Base-by-base conservation (phyloP, 1,140 invertebrate genomes). In the Ooceraea biroi region DNA sequence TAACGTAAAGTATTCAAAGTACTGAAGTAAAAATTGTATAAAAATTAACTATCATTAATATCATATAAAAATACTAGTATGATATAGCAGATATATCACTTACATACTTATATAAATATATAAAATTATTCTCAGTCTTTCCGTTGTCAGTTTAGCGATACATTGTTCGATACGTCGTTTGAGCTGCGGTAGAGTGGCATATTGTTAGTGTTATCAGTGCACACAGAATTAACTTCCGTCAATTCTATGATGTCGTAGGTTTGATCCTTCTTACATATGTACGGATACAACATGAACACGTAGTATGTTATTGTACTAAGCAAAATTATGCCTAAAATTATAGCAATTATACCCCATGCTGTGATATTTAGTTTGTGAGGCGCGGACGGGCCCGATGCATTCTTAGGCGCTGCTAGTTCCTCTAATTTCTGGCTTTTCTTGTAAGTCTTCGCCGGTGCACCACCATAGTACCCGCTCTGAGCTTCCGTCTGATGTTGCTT, bases 331-430 rank as follows among this genome's bases (percentile, higher is more conserved):
- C 55, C 27, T 60, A 82, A 12, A 50, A 82, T 50, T 50, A 82
- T 36, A 3, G 14, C 78, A 58, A 82, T 82, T 22, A 82, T 82
- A 12, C 78, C 78, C 78, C 78, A 82, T 0, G 78, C 78, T 25
- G 78, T 74, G 8, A 82, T 0, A 1, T 19, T n/a, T 11, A 22
- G 11, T 19, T 73, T 82, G 10, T 17, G 74, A 27, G 14, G 4
- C 17, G 30, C 5, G n/a, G 5, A 25, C 10, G 60, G n/a, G 17
- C 50, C 14, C 7, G 61, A 41, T 5, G 25, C 5, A 1, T 41
- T 66, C 12, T 2, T 44, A 0, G 50, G 19, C 22, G 48, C 7
- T 41, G 11, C 1, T 7, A 44, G 12, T 4, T 22, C 74, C 11
- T 8, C 11, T 1, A 22, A 57, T 22, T 80, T 80, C 3, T 68